Evolutionary conservation across 2,888 invertebrate species (phyloP), one percentile per base, ranked within the genome.

Genomic region (Malacosoma neustria): DNA sequence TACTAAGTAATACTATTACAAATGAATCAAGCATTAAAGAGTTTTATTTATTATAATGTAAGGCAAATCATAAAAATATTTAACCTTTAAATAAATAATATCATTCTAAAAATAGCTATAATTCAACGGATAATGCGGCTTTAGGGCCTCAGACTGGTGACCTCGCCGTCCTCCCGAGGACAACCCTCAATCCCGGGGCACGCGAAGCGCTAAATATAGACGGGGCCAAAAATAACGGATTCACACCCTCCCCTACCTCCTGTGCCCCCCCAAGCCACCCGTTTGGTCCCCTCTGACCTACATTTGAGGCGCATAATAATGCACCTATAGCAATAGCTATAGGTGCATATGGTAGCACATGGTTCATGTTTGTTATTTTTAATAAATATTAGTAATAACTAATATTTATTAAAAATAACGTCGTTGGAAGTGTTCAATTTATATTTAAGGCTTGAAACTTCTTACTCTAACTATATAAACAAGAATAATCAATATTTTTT

Each of bases 151-250:
- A 22, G 22, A 22, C 22, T 22, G 6, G 22, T 22, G 22, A 22
- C 22, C 48, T 53, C 44, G 52, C 49, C 43, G 43, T 35, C 29
- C 12, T n/a, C 5, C 6, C 32, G 14, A 58, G 64, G 59, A 59
- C 58, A 36, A 42, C 12, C 41, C 47, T 35, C 41, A 48, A 54
- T 53, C 56, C 69, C 70, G 68, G 64, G 60, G 61, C 58, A 54
- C 58, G 57, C 51, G 45, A 54, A 57, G 63, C 63, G 53, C 79
- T 79, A 79, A 72, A 80, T 73, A 74, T 80, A 79, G 62, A 46
- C 49, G 11, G 40, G 41, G 45, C 66, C 63, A 59, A 71, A 77
- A 76, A 80, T 79, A 80, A 49, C 59, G 37, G 44, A 34, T 32
- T 35, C 48, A 34, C 42, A 41, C 35, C 47, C 44, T 41, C 41